Conservation (phyloP, 2,888 invertebrate genomes). For the Cephalotes varians region DNA sequence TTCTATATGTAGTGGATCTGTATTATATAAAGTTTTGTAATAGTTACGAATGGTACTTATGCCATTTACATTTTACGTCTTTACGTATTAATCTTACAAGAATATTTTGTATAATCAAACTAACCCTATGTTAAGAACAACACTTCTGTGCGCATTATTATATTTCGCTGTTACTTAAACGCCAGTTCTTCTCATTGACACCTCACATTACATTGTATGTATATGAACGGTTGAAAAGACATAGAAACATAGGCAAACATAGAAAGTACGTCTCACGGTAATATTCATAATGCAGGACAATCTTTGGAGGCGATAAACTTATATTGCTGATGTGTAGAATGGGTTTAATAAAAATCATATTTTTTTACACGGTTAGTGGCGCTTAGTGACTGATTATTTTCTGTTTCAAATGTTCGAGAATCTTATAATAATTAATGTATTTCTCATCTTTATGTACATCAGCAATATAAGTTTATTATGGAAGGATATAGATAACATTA, state of each 20-base stretch:
- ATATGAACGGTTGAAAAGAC: conserved; percentile 57
- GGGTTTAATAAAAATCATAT: conserved; percentile 62
- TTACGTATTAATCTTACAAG: conserved; percentile 55
- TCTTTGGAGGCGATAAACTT: conserved; percentile 63
- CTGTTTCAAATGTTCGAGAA: conserved; percentile 35
- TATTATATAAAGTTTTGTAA: conserved; percentile 51
- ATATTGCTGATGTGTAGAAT: conserved; percentile 66
- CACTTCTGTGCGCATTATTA: conserved; percentile 33
- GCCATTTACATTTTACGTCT: conserved; percentile 62
- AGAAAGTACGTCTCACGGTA: conserved; percentile 65
- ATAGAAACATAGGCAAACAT: too few species aligned
- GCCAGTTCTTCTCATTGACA: conserved; percentile 12
- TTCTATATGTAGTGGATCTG: conserved; percentile 45
- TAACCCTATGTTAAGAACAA: conserved; percentile 48
- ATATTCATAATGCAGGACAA: conserved; percentile 71
- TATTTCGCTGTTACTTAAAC: conserved; percentile 17
- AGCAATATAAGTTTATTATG: conserved; percentile 63
- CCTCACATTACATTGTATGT: conserved; percentile 38
- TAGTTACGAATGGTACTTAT: conserved; percentile 69
- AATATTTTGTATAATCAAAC: conserved; percentile 59
- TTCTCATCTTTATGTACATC: conserved; percentile 60
- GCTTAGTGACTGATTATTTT: conserved; percentile 51
- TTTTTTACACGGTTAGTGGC: conserved; percentile 65
- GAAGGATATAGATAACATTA: conserved; percentile 45
- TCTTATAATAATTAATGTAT: conserved; percentile 44